Conservation (phyloP, 1,140 invertebrate genomes). For the Caerostris darwini region DNA sequence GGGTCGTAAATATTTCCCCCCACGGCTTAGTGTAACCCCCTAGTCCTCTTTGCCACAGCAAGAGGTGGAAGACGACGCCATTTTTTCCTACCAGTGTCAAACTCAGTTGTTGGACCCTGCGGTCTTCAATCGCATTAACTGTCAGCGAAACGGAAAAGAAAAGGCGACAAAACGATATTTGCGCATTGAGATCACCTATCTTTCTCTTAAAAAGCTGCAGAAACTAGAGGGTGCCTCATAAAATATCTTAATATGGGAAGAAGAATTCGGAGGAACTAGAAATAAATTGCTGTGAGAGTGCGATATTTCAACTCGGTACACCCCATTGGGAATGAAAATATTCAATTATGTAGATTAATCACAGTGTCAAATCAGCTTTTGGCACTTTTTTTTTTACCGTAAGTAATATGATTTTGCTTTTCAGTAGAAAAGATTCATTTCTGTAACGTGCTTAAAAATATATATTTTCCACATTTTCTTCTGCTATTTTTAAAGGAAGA, state of each 20-base stretch:
- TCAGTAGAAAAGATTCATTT: not conserved
- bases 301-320: not conserved
- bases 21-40: slow-evolving; percentile 5
- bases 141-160: slow-evolving; percentile 39
- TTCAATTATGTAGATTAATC: slow-evolving; percentile 14
- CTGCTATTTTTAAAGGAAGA: too few relatives aligned
- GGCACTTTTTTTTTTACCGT: not conserved
- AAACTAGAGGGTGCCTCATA: slow-evolving; percentile 51
- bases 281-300: slow-evolving; percentile 5
- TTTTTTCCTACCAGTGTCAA: slow-evolving; percentile 57
- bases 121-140: slow-evolving; percentile 65
- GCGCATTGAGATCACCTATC: not conserved
- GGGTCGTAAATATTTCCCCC: slow-evolving; percentile 50
- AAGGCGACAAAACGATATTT: slow-evolving; percentile 51
- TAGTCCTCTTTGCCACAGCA: slow-evolving; percentile 33
- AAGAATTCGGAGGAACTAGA: not conserved
- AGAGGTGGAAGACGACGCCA: slow-evolving; percentile 22
- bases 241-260: slow-evolving; percentile 44
- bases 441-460: not conserved
- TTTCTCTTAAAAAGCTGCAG: slow-evolving; percentile 6
- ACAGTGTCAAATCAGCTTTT: not conserved
- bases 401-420: not conserved
- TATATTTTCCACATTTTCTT: not conserved
- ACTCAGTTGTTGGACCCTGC: slow-evolving; percentile 43
- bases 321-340: not conserved